Conservation (phyloP, 1,140 invertebrate genomes). For the Caenorhabditis elegans region DNA sequence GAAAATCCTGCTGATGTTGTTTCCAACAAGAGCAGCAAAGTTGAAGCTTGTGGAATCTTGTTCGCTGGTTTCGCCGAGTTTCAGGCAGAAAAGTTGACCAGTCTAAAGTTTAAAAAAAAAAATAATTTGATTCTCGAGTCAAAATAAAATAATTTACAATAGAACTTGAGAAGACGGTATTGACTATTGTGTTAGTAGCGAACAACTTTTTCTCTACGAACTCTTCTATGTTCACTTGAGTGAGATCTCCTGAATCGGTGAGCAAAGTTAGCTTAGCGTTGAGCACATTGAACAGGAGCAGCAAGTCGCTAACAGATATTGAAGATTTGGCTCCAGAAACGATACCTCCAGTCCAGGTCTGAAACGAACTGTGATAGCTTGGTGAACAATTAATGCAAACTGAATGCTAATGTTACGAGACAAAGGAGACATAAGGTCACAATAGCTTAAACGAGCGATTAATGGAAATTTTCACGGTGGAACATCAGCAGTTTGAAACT, state of each 20-base stretch:
- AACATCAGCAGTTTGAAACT: too few relatives aligned
- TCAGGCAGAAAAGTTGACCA: background rate
- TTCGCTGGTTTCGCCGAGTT: background rate
- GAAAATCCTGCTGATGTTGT: background rate
- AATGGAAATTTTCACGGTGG: too few relatives aligned
- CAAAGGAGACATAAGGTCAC: too few relatives aligned
- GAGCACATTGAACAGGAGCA: background rate
- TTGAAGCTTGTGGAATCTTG: constrained; percentile 1
- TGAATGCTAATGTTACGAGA: too few relatives aligned
- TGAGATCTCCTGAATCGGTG: background rate
- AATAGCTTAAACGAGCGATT: too few relatives aligned
- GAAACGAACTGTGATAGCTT: too few relatives aligned
- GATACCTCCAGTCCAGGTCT: constrained; percentile 43
- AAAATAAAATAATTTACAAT: too few relatives aligned
- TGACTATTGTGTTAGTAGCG: background rate
- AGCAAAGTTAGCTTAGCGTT: background rate
- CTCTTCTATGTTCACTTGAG: background rate
- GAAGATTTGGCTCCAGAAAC: constrained; percentile 7
- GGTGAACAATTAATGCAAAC: too few relatives aligned
- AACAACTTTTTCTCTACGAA: background rate
- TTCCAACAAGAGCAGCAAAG: background rate
- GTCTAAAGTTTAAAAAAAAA: background rate
- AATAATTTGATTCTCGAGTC: too few relatives aligned
- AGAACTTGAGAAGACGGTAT: background rate
- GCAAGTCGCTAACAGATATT: background rate